Evolutionary conservation across 1,140 invertebrate species (phyloP).

Genomic region (Drosophila lini): DNA sequence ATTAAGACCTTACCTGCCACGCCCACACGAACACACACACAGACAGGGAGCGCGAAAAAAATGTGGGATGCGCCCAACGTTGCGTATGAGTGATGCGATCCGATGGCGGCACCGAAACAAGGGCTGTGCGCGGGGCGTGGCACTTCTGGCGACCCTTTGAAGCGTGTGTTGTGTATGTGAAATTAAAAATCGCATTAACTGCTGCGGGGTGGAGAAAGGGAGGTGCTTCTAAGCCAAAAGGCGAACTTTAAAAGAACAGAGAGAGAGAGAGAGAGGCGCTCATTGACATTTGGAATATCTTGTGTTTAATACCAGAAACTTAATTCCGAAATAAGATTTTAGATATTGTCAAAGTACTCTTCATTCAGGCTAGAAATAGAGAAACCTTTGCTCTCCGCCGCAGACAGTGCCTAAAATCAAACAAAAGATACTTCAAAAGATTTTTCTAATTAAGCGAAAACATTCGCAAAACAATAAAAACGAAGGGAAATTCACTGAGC

Average conservation of each 20-base stretch:
- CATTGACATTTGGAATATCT: not conserved
- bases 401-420: not conserved
- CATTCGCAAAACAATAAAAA: not conserved
- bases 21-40: slow-evolving; percentile 12
- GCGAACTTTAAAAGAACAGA: not conserved
- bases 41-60: slow-evolving; percentile 25
- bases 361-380: not conserved
- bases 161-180: slow-evolving; percentile 38
- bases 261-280: not conserved
- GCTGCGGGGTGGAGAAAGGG: not conserved
- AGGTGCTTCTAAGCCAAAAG: not conserved
- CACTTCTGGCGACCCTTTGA: slow-evolving; percentile 27
- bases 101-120: slow-evolving; percentile 11
- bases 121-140: slow-evolving; percentile 1
- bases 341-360: not conserved
- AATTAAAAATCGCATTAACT: slow-evolving; percentile 74
- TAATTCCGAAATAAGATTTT: not conserved
- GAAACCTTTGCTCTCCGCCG: too few relatives aligned
- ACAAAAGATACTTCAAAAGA: not conserved
- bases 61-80: slow-evolving; percentile 32
- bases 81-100: slow-evolving; percentile 67
- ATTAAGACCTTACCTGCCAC: slow-evolving; percentile 71
- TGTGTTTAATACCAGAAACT: not conserved
- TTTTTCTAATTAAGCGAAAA: not conserved
- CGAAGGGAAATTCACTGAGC: not conserved